A percentile compares a stretch with the other conserved stretches of the same genome.
Conservation (phyloP, 2,797 vertebrate genomes). For the Bradypodion ventrale region DNA sequence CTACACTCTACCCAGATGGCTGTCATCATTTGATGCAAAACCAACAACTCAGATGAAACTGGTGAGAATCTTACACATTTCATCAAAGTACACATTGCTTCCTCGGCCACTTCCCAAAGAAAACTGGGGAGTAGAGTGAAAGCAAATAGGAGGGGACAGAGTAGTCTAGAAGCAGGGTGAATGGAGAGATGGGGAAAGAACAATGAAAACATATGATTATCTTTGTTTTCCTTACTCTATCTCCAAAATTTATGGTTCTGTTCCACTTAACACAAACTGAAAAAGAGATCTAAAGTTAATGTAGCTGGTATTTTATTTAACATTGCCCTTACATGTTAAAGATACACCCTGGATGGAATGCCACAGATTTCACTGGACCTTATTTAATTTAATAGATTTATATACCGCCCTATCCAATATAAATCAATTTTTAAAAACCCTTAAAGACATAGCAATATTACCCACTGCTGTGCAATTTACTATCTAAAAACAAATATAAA, state of each 20-base stretch:
- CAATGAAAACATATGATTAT: too few relatives aligned
- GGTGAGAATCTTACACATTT: not conserved
- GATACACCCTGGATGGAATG: not conserved
- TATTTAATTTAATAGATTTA: too few relatives aligned
- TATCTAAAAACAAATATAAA: too few relatives aligned
- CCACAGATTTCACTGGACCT: not conserved
- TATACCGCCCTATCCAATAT: too few relatives aligned
- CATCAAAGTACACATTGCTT: not conserved
- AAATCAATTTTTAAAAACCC: too few relatives aligned
- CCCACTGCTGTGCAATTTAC: too few relatives aligned
- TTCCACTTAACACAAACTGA: not conserved
- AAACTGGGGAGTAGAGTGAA: not conserved
- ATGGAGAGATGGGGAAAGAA: not conserved
- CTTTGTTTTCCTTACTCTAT: too few relatives aligned
- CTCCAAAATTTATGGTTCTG: not conserved
- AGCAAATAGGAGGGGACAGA: not conserved
- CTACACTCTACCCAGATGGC: not conserved
- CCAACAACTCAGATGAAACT: not conserved
- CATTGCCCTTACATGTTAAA: not conserved
- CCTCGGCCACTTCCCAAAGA: not conserved
- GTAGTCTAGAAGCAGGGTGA: not conserved
- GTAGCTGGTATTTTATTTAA: not conserved
- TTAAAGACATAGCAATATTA: too few relatives aligned
- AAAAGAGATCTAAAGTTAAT: not conserved
- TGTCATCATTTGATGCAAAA: not conserved